Evolutionary conservation across 2,888 invertebrate genomes (phyloP), one percentile per base, ranked within the genome.

Genomic region (Lasioglossum vierecki): DNA sequence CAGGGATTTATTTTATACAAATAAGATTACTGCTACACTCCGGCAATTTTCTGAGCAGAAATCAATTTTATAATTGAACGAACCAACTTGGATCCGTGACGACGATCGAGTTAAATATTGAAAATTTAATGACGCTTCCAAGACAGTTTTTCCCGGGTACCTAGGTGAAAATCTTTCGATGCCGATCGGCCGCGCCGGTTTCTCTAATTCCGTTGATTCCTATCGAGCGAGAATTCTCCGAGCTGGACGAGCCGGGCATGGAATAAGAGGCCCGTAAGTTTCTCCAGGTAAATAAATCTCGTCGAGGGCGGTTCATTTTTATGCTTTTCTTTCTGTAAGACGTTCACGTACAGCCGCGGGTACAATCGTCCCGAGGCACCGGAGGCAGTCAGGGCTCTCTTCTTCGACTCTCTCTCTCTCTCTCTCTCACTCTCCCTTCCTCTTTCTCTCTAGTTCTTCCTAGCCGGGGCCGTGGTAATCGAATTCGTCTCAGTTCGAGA

Each of bases 401-500:
- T 35, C 30, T 18, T 18, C 39, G 80, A 22, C 63, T 72, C 49
- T 22, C 26, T 22, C 30, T 30, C 30, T 30, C 30, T 30, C 30
- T 30, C 66, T 13, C 57, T 39, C 15, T 30, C 13, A 6, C 80
- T 66, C 15, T 30, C 13, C 6, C 80, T 66, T 57, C 71, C 72
- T 35, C 49, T n/a, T 22, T 22, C 68, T 9, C 60, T 41, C 35
- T 35, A 74, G 57, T 63, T 79, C 30, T 35, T 49, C n/a, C 35
- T 22, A 68, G 6, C 66, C 18, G 60, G 44, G 39, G 11, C 41
- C 79, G 66, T 22, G 76, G 81, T 83, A 88, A 88, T 88, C 85
- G 88, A 88, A 88, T 88, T 88, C 88, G 88, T 88, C 88, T 85
- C 88, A 85, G 88, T 83, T 88, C 78, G 84, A 74, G 84, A 74